Evolutionary conservation across 2,888 invertebrate species (phyloP), one percentile per base, ranked within the genome.

Genomic region (Drosophila colorata): DNA sequence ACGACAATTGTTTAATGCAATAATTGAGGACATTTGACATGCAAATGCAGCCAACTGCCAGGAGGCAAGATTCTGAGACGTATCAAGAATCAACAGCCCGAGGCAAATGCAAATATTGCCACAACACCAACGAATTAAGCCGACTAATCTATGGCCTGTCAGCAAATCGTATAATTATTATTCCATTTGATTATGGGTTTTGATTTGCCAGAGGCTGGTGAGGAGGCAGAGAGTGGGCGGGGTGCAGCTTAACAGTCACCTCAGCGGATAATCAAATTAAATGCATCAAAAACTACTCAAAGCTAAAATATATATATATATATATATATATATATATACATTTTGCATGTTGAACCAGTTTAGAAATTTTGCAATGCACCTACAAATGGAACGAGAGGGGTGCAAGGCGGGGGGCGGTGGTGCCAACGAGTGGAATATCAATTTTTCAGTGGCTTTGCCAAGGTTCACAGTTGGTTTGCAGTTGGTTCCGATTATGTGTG

Each of bases 371-470:
- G 60, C 67, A 69, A 57, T 47, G 37, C 61, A 67, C 48, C 64
- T 57, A 57, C 53, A 43, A 53, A n/a, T 18, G 14, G 38, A 33
- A 2, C 4, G 13, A 33, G 33, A 13, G 13, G 33, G 11, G 33
- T 13, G 33, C 9, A 8, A 16, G 13, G n/a, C 7, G 20, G 25
- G 11, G 8, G 20, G 51, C 25, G 33, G 31, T 38, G 23, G 14
- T 16, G 44, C 20, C 55, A 51, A 40, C 59, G 74, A 40, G 47
- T 49, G 52, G 74, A 75, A 75, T 75, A 72, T 60, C 68, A 75
- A 75, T 75, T 75, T 74, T 75, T 68, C 72, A 57, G 56, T 76
- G 74, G 46, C 56, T 64, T 63, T 63, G 67, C 66, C 72, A 75
- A 75, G 74, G 74, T 55, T 74, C 51, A 38, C 68, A 68, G 65